Base-by-base conservation (phyloP, 2,113 vertebrate species). In the Tragulus kanchil region DNA sequence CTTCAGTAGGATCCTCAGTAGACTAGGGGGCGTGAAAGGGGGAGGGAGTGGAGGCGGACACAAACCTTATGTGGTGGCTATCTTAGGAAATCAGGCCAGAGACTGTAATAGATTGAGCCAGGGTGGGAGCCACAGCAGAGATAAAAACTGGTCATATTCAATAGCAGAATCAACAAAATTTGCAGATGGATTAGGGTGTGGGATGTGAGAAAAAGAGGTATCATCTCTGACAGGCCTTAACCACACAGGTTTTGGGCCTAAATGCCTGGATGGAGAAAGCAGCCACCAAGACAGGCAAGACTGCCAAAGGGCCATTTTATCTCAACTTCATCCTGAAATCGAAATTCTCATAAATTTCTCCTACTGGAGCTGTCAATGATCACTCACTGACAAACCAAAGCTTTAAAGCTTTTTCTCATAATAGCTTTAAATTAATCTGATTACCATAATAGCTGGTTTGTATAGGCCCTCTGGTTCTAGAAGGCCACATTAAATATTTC, bases 21-120 rank as follows among this genome's bases (percentile, higher is more conserved):
- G 23, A 78, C 26, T 9, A 26, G 45, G 54, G 4, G 1, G 4
- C 36, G 36, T 36, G 36, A 36, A 36, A 3, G 67, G 36, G 2
- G 0, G 9, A 21, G 9, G 19, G 1, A 1, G 69, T 8, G 4
- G 25, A 48, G 14, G 23, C 36, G 42, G 42, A 78, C 14, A 26
- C n/a, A 82, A 21, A n/a, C 13, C 6, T 36, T 1, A 3, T 1
- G 16, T 13, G 54, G 26, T 50, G 17, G 31, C 65, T 31, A 36
- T 54, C 62, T 52, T 75, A 58, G 84, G 73, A 58, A 58, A 77
- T 26, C 36, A 78, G 87, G 42, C 45, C 14, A 50, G 13, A 71
- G 10, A 25, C 25, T 48, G 52, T 9, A 50, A 42, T 23, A 17
- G 28, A 56, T 0, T 25, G 54, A 82, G 85, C 1, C 7, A n/a